These are phyloP conservation scores for Paraplagusia blochii DNA, from an alignment of 2,113 vertebrate species.

Conservation along the genomic window DNA sequence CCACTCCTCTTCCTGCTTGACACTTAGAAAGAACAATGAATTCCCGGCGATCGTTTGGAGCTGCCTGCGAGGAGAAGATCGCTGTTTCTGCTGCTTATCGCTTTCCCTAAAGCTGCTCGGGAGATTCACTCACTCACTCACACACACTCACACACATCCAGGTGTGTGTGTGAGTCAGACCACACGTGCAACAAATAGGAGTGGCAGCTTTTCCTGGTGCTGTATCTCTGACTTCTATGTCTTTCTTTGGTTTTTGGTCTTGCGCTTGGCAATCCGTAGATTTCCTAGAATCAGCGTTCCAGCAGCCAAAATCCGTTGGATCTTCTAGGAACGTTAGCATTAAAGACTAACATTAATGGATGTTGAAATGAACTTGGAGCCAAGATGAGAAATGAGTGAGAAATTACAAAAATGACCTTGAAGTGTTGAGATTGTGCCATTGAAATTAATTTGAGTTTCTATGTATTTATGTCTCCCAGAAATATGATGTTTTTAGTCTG, in stretches of 20 bases:
- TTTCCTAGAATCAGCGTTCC: conserved; percentile 55
- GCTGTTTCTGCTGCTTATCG: conserved; percentile 60
- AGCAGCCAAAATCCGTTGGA: conserved; percentile 58
- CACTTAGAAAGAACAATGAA: conserved; percentile 65
- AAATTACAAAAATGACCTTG: too few relatives aligned
- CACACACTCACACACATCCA: conserved; percentile 40
- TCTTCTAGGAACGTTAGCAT: conserved; percentile 56
- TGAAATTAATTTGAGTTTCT: conserved; percentile 8
- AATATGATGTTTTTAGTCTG: too few relatives aligned
- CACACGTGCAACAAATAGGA: conserved; percentile 31
- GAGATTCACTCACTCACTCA: conserved; percentile 49
- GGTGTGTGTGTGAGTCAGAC: conserved; percentile 17
- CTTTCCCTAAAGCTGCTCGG: conserved; percentile 64
- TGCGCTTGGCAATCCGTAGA: conserved; percentile 46
- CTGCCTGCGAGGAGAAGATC: conserved; percentile 41
- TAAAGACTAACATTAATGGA: conserved; percentile 32
- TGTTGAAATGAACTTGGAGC: too few relatives aligned
- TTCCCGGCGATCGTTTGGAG: conserved; percentile 54
- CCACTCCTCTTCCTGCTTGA: conserved; percentile 56
- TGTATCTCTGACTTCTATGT: neutral
- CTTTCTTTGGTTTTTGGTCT: conserved; percentile 30
- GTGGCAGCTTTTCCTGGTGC: conserved; percentile 19
- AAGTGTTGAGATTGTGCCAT: too few relatives aligned
- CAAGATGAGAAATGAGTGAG: too few relatives aligned
- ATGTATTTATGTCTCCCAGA: conserved; percentile 11